Evolutionary conservation across 2,797 vertebrate genomes (phyloP), one percentile per base, ranked within the genome.

Genomic region (Tokudaia tokunoshimensis): DNA sequence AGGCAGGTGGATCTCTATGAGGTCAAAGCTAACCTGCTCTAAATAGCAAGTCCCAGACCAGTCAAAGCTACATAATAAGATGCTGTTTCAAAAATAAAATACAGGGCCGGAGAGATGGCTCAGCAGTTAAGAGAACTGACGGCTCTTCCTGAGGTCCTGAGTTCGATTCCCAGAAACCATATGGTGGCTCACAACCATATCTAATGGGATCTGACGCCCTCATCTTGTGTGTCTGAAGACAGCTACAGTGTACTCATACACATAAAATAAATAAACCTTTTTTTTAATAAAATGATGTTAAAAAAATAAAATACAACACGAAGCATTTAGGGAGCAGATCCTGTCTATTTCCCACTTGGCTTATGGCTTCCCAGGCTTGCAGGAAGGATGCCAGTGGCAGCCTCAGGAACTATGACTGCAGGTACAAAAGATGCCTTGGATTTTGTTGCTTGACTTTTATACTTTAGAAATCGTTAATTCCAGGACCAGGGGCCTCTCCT

Each of bases 391-490:
- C 14, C 52, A 5, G 29, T n/a, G 24, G 55, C 44, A 95, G 70
- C 29, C 22, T 89, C 61, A 12, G 81, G 20, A 52, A 50, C 17
- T 14, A 34, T 17, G 47, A 29, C 6, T 63, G 55, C 8, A 34
- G 34, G 24, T 34, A 26, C 50, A 52, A 94, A 86, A 63, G 13
- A 76, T 74, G 9, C 74, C 22, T 61, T 76, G 44, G 55, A 19
- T 76, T 95, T 75, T 65, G 63, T 61, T 92, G 72, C 10, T 55
- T 92, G 82, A 83, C 34, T 31, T 70, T 70, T 70, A n/a, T n/a
- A 74, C 31, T 34, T 22, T 61, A 65, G 29, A 52, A 70, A 24
- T 37, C 9, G 24, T 41, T 41, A 41, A 2, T 41, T 41, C 41
- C 41, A 41, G 41, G 41, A 41, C 41, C 41, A 41, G 41, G 41